Evolutionary conservation across 2,113 vertebrate genomes (phyloP).

Genomic region (Crotalus helleri): DNA sequence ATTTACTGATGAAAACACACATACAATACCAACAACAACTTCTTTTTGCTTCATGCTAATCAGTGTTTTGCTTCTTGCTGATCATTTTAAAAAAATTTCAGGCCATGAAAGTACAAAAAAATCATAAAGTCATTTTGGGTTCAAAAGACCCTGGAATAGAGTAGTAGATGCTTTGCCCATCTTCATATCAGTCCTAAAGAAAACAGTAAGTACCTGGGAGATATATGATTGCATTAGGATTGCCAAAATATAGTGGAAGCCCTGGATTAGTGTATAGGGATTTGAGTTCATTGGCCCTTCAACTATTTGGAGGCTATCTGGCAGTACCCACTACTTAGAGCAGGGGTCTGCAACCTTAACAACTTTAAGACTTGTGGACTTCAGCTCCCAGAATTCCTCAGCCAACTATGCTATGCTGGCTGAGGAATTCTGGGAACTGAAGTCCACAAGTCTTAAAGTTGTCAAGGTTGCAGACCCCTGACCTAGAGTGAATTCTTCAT

Average conservation of each 20-base stretch:
- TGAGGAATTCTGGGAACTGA: too few species aligned
- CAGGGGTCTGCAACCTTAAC: too few species aligned
- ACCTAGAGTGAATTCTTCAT: not conserved
- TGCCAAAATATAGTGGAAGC: not conserved
- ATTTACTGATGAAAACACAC: not conserved
- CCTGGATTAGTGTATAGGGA: not conserved
- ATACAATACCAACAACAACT: not conserved
- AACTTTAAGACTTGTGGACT: too few species aligned
- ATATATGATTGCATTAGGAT: not conserved
- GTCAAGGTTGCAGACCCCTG: too few species aligned
- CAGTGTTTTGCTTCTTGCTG: not conserved
- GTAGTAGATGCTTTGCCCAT: not conserved
- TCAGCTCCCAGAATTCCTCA: too few species aligned
- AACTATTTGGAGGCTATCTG: not conserved
- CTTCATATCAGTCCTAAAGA: not conserved
- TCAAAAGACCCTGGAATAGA: not conserved
- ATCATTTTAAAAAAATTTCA: not conserved
- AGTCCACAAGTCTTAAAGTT: too few species aligned
- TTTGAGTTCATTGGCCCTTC: not conserved
- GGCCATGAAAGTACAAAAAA: not conserved
- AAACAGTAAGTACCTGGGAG: not conserved
- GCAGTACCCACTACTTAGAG: not conserved
- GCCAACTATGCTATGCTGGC: too few species aligned
- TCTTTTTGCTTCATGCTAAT: too few species aligned
- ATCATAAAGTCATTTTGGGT: not conserved